A percentile compares a stretch with the other conserved stretches of the same genome.
phyloP scores from a whole-genome alignment of 1,140 invertebrate genomes.

The silkworm (Bombyx mori) region DNA sequence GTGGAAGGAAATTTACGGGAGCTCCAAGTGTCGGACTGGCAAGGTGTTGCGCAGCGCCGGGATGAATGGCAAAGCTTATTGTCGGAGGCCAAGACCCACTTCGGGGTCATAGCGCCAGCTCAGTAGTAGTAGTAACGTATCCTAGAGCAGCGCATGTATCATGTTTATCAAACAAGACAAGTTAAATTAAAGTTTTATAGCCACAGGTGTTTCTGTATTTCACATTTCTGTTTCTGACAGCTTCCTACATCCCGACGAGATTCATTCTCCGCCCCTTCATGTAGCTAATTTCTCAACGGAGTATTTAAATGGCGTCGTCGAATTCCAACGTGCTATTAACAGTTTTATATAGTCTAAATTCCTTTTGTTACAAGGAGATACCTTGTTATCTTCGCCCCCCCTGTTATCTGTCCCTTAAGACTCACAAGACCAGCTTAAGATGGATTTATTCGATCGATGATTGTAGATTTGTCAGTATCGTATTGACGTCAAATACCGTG shows the following conservation, averaged over 20 bases:
- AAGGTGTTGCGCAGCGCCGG: no score
- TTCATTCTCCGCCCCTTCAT: conserved; percentile 6
- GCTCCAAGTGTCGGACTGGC: no score
- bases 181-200: conserved; percentile 14
- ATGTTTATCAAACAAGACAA: conserved; percentile 1
- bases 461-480: conserved; percentile 25
- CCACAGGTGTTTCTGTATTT: conserved; percentile 13
- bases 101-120: no score
- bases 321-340: conserved; percentile 22
- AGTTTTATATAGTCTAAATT: conserved; percentile 31
- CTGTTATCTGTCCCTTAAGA: conserved; percentile 21
- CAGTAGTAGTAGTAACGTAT: no score
- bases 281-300: conserved; percentile 16
- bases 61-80: no score
- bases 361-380: conserved; percentile 38
- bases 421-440: conserved; percentile 34
- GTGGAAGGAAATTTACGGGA: no score
- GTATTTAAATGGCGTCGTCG: conserved; percentile 23
- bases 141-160: no score
- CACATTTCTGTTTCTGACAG: conserved; percentile 9
- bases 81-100: no score
- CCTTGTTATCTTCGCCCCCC: conserved; percentile 27
- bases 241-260: conserved; percentile 8
- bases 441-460: conserved; percentile 44
- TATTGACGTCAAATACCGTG: conserved; percentile 1